Evolutionary conservation across 2,113 vertebrate genomes (phyloP), one percentile per base, ranked within the genome.

Genomic region (Pithys albifrons): DNA sequence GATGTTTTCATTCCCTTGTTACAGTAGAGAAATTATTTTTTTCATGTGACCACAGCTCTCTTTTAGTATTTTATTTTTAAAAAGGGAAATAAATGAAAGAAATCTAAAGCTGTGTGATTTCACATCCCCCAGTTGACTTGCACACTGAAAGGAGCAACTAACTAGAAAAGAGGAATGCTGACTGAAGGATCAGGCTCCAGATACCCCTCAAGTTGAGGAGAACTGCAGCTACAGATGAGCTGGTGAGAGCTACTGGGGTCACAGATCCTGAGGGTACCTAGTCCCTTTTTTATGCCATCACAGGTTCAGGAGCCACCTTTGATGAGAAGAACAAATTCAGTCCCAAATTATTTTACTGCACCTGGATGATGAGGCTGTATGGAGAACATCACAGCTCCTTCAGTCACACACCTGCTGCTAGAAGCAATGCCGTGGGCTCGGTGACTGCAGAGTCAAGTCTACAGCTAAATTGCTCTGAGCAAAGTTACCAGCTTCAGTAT

Each of bases 1-100:
- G 90, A 94, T 91, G 91, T 94, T 96, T 96, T 96, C 20, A 1
- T 89, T 96, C 59, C 61, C 92, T 88, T 81, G 82, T 74, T 83
- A 77, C 22, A 83, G 72, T 31, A 74, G 41, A 85, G 49, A 79
- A 69, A n/a, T 85, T 43, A 17, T 37, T 76, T 85, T 93, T 91
- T 93, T 81, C 43, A 49, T 35, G n/a, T 67, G 66, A 94, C 88
- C 85, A 75, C 88, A 93, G 65, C 37, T 89, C 45, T 74, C 52
- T 67, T 78, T 80, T 65, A 92, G 71, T 45, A 61, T 94, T 96
- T 84, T 71, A 81, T 75, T 93, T 91, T 88, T 59, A 43, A 88
- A 91, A 71, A 75, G 51, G 64, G 86, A 92, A 91, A 89, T 72
- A 94, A 91, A 89, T 75, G 49, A 72, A 77, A 77, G 61, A 49